Evolutionary conservation across 2,888 invertebrate genomes (phyloP), one percentile per base, ranked within the genome.

Genomic region (Altica lythri): DNA sequence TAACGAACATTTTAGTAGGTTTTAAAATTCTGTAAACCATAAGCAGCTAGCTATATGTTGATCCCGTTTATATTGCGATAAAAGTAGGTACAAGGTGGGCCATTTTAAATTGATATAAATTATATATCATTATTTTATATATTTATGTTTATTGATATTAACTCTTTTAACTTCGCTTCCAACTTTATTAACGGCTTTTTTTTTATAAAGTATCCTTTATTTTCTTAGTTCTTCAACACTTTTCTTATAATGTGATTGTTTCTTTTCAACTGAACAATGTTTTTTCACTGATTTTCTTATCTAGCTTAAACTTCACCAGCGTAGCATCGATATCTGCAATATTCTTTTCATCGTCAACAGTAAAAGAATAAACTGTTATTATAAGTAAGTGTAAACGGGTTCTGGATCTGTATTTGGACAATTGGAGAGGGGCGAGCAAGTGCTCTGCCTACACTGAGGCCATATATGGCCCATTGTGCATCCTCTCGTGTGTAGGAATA

Each of bases 251-350:
- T n/a, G n/a, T n/a, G n/a, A n/a, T n/a, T n/a, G n/a, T n/a, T n/a
- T n/a, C n/a, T n/a, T n/a, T n/a, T n/a, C n/a, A n/a, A n/a, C n/a
- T n/a, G n/a, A n/a, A n/a, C n/a, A n/a, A n/a, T n/a, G n/a, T n/a
- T n/a, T n/a, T n/a, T n/a, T n/a, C n/a, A n/a, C n/a, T n/a, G n/a
- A n/a, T n/a, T n/a, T n/a, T n/a, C n/a, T n/a, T n/a, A n/a, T n/a
- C n/a, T n/a, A n/a, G n/a, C n/a, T n/a, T n/a, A n/a, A n/a, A n/a
- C n/a, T n/a, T n/a, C n/a, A n/a, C n/a, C n/a, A n/a, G n/a, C n/a
- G n/a, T n/a, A 13, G 40, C 6, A 17, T 60, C 54, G 3, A 60
- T 53, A 17, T 56, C 54, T 37, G 49, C 38, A 3, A 60, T 49
- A 40, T 46, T 52, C 4, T 42, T 49, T 13, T 17, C 38, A 3